These are phyloP conservation scores for Lepus oiostolus DNA, from an alignment of 2,797 vertebrate genomes.

Conservation along the genomic window DNA sequence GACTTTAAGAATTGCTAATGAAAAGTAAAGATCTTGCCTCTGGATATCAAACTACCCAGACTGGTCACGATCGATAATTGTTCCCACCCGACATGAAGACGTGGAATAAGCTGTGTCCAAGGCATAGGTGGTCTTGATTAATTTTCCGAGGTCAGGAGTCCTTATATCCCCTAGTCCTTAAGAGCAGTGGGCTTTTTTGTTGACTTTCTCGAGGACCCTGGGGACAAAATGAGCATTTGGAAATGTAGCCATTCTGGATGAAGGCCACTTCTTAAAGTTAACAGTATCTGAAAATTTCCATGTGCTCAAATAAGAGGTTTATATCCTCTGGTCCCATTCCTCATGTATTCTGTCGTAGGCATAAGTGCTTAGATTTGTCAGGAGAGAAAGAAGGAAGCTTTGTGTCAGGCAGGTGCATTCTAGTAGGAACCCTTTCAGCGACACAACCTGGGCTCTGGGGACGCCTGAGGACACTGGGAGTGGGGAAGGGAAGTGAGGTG, in stretches of 20 bases:
- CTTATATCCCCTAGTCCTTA: neutral
- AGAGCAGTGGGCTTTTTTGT: neutral
- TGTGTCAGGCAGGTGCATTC: neutral
- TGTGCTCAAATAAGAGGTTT: neutral
- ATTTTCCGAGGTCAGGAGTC: conserved; percentile 36
- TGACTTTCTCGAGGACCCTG: neutral
- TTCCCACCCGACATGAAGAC: neutral
- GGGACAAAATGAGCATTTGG: conserved; percentile 7
- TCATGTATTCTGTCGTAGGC: neutral
- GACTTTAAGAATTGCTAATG: conserved; percentile 54
- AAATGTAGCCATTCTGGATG: neutral
- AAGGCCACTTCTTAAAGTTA: neutral
- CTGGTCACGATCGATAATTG: neutral
- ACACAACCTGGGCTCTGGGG: neutral
- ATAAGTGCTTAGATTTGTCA: neutral
- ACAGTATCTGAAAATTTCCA: neutral
- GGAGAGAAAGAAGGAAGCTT: neutral
- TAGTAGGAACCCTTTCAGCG: neutral
- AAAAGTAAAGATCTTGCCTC: neutral
- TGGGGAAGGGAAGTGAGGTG: neutral
- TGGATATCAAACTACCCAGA: neutral
- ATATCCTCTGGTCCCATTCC: neutral
- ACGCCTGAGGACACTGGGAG: accelerated
- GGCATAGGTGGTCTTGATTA: conserved; percentile 48
- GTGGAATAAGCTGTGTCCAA: neutral